Conservation (phyloP, 2,113 vertebrate species). For the Platichthys stellatus region DNA sequence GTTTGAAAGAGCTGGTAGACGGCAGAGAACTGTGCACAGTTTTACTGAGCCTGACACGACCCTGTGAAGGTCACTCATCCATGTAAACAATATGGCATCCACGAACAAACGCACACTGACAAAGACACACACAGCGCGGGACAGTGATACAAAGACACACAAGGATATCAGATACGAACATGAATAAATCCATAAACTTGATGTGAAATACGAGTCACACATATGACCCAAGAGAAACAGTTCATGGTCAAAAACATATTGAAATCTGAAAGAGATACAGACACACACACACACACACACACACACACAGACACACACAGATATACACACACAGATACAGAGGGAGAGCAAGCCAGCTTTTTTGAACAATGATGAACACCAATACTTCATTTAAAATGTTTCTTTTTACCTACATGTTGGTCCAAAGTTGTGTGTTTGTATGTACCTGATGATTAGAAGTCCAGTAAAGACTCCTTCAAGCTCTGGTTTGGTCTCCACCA, state of each 20-base stretch:
- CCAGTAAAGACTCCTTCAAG: background rate
- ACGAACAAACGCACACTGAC: conserved; percentile 21
- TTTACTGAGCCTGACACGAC: conserved; percentile 61
- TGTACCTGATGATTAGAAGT: background rate
- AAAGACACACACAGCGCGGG: background rate
- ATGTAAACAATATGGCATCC: conserved; percentile 54
- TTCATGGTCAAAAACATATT: conserved; percentile 30
- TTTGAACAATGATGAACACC: background rate
- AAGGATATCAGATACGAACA: conserved; percentile 31
- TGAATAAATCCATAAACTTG: conserved; percentile 53
- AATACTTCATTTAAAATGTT: no score
- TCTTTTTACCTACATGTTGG: no score
- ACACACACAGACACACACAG: background rate
- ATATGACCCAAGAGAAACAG: conserved; percentile 19
- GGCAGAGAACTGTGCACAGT: conserved; percentile 32
- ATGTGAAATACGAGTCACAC: conserved; percentile 40
- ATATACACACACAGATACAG: no score
- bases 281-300: background rate
- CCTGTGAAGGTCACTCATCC: conserved; percentile 69
- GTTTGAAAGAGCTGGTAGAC: conserved; percentile 8
- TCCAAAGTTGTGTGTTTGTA: no score
- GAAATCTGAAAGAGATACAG: background rate
- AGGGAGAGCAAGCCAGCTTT: background rate
- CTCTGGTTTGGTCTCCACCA: background rate
- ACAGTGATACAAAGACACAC: conserved; percentile 24